Evolutionary conservation across 2,888 invertebrate species (phyloP).

Genomic region (Dexiosoma caninum): DNA sequence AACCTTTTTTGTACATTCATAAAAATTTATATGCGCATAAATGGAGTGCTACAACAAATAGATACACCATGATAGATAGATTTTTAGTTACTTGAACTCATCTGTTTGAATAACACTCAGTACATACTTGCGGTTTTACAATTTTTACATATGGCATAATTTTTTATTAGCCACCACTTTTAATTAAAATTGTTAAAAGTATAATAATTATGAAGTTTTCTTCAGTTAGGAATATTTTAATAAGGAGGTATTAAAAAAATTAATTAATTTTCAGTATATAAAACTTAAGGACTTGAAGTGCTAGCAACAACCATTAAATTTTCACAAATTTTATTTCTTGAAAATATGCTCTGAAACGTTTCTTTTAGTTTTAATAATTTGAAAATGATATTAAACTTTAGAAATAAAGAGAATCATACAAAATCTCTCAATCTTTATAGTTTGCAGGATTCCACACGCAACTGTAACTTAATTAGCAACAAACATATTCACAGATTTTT

Average conservation of each 20-base stretch:
- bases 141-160: constrained; percentile 58
- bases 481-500: no score
- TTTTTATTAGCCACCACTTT: constrained; percentile 4
- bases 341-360: no score
- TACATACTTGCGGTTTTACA: constrained; percentile 55
- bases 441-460: no score
- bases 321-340: no score
- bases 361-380: no score
- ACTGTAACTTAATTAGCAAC: no score
- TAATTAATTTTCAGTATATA: no score
- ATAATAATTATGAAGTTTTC: neutral
- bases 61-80: constrained; percentile 22
- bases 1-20: neutral
- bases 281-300: neutral
- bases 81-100: constrained; percentile 43
- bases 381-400: no score
- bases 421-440: no score
- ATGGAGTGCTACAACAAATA: neutral
- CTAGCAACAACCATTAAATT: neutral
- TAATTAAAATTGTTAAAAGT: neutral
- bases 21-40: neutral
- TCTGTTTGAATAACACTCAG: constrained; percentile 48
- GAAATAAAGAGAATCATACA: no score
- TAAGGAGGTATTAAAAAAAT: no score
- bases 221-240: no score